phyloP scores from a whole-genome alignment of 53 echinoderm and acorn worm species.

The Paracentrotus lividus region DNA sequence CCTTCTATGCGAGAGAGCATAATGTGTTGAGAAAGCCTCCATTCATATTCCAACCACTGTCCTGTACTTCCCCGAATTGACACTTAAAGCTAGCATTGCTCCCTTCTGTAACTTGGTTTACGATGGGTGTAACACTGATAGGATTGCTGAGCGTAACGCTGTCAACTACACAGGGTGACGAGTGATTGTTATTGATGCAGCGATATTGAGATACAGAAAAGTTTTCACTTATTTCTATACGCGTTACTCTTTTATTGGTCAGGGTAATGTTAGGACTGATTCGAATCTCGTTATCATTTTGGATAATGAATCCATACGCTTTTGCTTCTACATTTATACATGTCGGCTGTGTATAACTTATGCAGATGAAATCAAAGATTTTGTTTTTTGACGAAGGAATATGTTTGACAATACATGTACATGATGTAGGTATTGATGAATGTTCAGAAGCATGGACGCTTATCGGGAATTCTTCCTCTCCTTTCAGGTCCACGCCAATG shows the following conservation, averaged over 20 bases:
- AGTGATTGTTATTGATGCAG: not conserved
- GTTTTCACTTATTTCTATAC: no score
- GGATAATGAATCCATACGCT: no score
- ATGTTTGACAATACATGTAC: not conserved
- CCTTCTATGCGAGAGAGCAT: not conserved
- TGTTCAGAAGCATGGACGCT: not conserved
- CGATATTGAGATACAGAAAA: no score
- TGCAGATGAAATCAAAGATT: not conserved
- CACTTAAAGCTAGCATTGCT: not conserved
- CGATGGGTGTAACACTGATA: not conserved
- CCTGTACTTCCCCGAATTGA: not conserved
- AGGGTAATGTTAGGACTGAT: no score
- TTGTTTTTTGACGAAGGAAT: not conserved
- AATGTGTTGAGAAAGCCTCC: not conserved
- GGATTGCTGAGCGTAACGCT: no score
- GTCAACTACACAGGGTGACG: no score
- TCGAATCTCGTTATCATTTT: no score
- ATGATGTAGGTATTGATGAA: no score
- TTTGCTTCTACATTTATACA: no score
- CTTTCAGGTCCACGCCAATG: not conserved
- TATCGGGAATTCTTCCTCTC: not conserved
- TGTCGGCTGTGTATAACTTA: no score
- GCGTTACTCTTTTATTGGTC: no score
- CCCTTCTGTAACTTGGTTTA: constrained; percentile 2
- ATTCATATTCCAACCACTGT: not conserved